Evolutionary conservation across 1,140 invertebrate species (phyloP), one percentile per base, ranked within the genome.

Genomic region (Hylaeus volcanicus): DNA sequence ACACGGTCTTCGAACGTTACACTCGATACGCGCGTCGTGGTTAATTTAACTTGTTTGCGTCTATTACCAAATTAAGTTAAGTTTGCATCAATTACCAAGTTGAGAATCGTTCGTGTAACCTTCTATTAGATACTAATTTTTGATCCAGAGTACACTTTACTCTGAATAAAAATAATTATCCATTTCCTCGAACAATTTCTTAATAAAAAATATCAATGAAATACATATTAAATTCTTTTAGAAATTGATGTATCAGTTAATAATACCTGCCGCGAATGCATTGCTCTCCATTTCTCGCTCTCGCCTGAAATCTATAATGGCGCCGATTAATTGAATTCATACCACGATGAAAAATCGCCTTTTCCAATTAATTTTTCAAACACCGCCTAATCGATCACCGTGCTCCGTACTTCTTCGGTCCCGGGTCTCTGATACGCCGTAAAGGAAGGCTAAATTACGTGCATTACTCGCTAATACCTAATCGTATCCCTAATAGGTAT

Each of bases 401-500:
- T 37, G 45, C 66, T 66, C 37, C 45, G 14, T 6, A 55, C 64
- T 37, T 84, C 39, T 53, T 72, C 41, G 9, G 45, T 2, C 14
- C n/a, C 15, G 2, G 9, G 53, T 6, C 12, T 26, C 39, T 70
- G 56, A 79, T 84, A 55, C 11, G 14, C 9, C 43, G 53, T 66
- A 45, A 69, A 84, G 48, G 65, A 74, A 80, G 56, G 65, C 43
- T 60, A 61, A 76, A 76, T 70, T 74, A 26, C 65, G 45, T 39
- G 58, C 45, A 61, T 85, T 65, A 69, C 53, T 43, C 43, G 74
- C 45, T 61, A 61, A 48, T 81, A 58, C 5, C 58, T 74, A 81
- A 74, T 56, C 65, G 48, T 55, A 45, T 65, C 60, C 61, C 70
- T 78, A 74, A 78, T 82, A 78, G 80, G 70, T 70, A 77, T 78